phyloP scores from a whole-genome alignment of 1,140 invertebrate species.

The Callitettix versicolor region DNA sequence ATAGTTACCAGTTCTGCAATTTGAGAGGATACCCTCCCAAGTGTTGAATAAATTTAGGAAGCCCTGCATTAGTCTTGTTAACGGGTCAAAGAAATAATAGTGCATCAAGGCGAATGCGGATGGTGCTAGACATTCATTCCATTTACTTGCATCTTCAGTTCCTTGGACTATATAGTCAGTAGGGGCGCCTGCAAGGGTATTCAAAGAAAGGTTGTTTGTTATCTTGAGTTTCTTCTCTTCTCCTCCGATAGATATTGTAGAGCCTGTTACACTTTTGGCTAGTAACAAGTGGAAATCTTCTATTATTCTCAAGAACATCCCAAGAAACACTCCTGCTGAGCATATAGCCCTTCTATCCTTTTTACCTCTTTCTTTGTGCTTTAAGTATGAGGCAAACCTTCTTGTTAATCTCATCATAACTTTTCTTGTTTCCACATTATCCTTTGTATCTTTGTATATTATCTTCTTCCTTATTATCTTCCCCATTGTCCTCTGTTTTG shows the following conservation, averaged over 20 bases:
- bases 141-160: slow-evolving; percentile 8
- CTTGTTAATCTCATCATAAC: not conserved
- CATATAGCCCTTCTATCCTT: not conserved
- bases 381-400: not conserved
- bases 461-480: too few species aligned
- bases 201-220: slow-evolving; percentile 10
- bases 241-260: not conserved
- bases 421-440: too few species aligned
- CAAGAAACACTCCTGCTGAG: not conserved
- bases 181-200: too few species aligned
- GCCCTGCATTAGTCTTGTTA: not conserved
- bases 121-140: slow-evolving; percentile 23
- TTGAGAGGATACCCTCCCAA: not conserved
- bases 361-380: not conserved
- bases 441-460: too few species aligned
- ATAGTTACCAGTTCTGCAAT: not conserved
- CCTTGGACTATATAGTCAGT: too few species aligned
- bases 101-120: not conserved
- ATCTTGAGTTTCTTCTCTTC: slow-evolving; percentile 9
- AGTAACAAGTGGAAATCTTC: slow-evolving; percentile 2
- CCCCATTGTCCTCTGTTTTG: too few species aligned
- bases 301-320: not conserved
- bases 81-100: not conserved
- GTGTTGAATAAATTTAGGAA: not conserved
- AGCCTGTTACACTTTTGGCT: not conserved